Base-by-base conservation (phyloP, 2,113 vertebrate species). In the Danionella cerebrum region DNA sequence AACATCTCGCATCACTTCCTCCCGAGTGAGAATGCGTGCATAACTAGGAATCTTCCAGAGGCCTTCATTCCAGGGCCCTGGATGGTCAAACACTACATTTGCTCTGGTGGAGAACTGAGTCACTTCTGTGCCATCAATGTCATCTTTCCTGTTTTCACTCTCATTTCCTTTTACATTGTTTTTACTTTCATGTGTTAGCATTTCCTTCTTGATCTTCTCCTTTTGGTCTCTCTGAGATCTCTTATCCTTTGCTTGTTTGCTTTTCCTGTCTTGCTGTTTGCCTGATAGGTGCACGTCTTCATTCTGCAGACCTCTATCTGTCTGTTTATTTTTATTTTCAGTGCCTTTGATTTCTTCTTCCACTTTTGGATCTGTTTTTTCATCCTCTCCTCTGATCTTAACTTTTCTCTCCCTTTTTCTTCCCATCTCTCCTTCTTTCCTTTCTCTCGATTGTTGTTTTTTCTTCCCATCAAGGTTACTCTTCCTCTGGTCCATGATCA, bases 1-100 rank as follows among this genome's bases (percentile, higher is more conserved):
- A 71, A 83, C 66, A 72, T 85, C 80, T 29, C 60, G 75, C 41
- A 89, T 73, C 52, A 83, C 83, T 76, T 88, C 87, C 11, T 64
- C 86, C 74, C 76, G 77, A 35, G 87, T 78, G 57, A 88, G 84
- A 72, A 89, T 90, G 83, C 79, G 91, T 12, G 73, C 88, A 22
- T 86, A 80, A 44, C 85, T 83, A 1, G 93, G 93, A 25, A 92
- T 86, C 78, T 90, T 94, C 95, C 94, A 98, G 1, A 89, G 89
- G 12, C 91, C 91, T 0, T 92, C 89, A 60, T 83, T 88, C 53
- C 94, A 79, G 0, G 81, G 78, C 7, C 84, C 62, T 79, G 85
- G 62, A n/a, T 92, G 90, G 0, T 91, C 91, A 57, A 84, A 87
- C 53, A 94, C 80, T 0, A 81, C 78, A 7, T 81, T 65, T 78